Conservation (phyloP, 2,888 invertebrate genomes). For the Rhorus exstirpatorius region DNA sequence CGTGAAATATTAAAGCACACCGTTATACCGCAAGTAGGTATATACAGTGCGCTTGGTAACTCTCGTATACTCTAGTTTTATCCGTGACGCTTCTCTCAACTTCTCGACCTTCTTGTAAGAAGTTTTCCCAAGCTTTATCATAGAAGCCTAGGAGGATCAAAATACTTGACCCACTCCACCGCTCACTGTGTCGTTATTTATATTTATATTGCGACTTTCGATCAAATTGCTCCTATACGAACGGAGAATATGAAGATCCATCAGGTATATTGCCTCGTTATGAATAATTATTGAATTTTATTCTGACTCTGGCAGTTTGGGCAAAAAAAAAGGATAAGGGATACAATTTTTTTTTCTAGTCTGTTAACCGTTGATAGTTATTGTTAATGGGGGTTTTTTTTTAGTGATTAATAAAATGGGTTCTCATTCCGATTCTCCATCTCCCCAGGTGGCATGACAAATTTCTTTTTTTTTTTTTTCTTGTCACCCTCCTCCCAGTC, state of each 20-base stretch:
- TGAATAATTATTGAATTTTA: too few relatives aligned
- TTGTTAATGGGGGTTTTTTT: too few relatives aligned
- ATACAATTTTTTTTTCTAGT: too few relatives aligned
- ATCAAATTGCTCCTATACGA: conserved; percentile 8
- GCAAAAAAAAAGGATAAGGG: too few relatives aligned
- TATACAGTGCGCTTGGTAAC: not conserved
- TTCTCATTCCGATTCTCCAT: conserved; percentile 5
- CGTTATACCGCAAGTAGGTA: conserved; percentile 52
- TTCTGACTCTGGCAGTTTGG: too few relatives aligned
- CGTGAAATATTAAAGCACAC: conserved; percentile 80
- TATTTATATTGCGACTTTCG: conserved; percentile 17
- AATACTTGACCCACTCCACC: conserved; percentile 47
- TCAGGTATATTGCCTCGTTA: too few relatives aligned
- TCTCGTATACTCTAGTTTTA: conserved; percentile 59
- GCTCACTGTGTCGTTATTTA: not conserved
- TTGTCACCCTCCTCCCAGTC: conserved; percentile 13
- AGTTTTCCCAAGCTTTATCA: conserved; percentile 52
- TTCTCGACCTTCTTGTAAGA: conserved; percentile 58
- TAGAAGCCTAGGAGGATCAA: conserved; percentile 37
- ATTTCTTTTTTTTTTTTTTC: conserved; percentile 17
- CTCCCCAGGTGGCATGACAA: not conserved
- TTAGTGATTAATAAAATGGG: too few relatives aligned
- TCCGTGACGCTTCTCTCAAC: conserved; percentile 54
- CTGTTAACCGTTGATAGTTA: too few relatives aligned
- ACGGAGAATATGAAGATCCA: conserved; percentile 31